These are phyloP conservation scores for Papilio helenus DNA, from an alignment of 1,140 invertebrate genomes.

Conservation along the genomic window DNA sequence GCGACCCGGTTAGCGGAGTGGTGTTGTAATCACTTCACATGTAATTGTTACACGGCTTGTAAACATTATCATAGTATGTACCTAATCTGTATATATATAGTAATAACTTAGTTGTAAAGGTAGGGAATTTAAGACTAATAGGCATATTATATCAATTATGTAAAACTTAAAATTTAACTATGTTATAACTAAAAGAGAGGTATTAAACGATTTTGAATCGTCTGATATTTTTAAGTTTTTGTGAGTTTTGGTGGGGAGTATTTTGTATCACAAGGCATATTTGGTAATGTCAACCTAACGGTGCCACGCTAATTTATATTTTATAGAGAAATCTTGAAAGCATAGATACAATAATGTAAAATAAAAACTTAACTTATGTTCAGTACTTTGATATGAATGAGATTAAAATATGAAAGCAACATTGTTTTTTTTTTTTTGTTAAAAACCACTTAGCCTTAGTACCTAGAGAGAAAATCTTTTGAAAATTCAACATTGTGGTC, in stretches of 20 bases:
- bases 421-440: constrained; percentile 52
- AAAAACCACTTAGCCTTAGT: constrained; percentile 3
- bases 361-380: constrained; percentile 79
- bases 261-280: constrained; percentile 54
- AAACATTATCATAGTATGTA: constrained; percentile 63
- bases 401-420: constrained; percentile 73
- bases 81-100: constrained; percentile 72
- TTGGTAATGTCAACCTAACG: constrained; percentile 63
- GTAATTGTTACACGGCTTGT: constrained; percentile 64
- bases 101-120: constrained; percentile 53
- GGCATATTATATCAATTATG: constrained; percentile 63
- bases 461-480: too few species aligned
- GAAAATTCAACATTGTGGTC: too few species aligned
- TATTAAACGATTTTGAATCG: constrained; percentile 75
- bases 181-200: constrained; percentile 54
- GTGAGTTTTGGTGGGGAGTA: constrained; percentile 63
- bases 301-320: constrained; percentile 76
- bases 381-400: constrained; percentile 82
- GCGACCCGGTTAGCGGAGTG: constrained; percentile 60
- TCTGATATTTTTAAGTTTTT: constrained; percentile 57
- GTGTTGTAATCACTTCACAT: constrained; percentile 78
- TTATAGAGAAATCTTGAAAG: constrained; percentile 69
- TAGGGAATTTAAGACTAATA: constrained; percentile 64
- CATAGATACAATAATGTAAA: constrained; percentile 71
- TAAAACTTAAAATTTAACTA: constrained; percentile 60